Evolutionary conservation across 2,888 invertebrate species (phyloP).

Genomic region (Phaedon cochleariae): DNA sequence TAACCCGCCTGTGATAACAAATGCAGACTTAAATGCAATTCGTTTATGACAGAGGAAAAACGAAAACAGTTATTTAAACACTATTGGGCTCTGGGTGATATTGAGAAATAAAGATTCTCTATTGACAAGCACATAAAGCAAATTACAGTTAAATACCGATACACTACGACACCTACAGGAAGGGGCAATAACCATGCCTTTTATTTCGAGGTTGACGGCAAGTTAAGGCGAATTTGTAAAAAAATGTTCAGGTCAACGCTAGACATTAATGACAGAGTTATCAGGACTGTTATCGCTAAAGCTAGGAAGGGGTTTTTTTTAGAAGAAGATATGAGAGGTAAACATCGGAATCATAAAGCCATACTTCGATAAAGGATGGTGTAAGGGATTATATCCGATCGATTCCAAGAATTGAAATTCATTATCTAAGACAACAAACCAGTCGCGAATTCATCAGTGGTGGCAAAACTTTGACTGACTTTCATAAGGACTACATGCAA

Average conservation of each 20-base stretch:
- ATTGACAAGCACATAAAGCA: conserved; percentile 23
- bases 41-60: conserved; percentile 25
- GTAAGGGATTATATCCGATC: conserved; percentile 9
- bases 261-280: conserved; percentile 25
- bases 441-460: conserved; percentile 40
- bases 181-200: conserved; percentile 24
- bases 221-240: conserved; percentile 21
- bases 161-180: conserved; percentile 13
- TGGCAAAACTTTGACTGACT: conserved; percentile 40
- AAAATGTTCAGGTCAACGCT: conserved; percentile 24
- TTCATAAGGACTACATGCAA: conserved; percentile 42
- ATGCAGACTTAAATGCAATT: neutral
- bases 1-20: neutral
- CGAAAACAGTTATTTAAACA: conserved; percentile 21
- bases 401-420: conserved; percentile 23
- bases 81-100: conserved; percentile 30
- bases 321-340: conserved; percentile 24
- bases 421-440: conserved; percentile 18
- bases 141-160: conserved; percentile 24
- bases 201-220: conserved; percentile 28
- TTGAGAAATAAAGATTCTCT: conserved; percentile 24
- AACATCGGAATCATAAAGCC: conserved; percentile 24
- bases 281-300: conserved; percentile 22
- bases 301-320: conserved; percentile 4
- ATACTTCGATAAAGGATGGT: neutral